Evolutionary conservation across 2,888 invertebrate genomes (phyloP), one percentile per base, ranked within the genome.

Genomic region (Apamea anceps): DNA sequence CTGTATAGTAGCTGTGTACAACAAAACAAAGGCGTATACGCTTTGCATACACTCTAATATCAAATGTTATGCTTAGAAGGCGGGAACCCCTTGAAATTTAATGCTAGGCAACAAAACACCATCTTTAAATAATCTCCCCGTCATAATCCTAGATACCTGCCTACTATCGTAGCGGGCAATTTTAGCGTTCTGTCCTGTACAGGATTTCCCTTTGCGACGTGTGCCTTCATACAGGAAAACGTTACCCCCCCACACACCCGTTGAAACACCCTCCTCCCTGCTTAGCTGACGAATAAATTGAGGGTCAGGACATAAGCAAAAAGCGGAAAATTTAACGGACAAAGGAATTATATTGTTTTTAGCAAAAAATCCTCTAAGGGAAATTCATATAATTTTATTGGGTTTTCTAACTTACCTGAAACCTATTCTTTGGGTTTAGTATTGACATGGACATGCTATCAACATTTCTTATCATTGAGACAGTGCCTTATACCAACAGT

Each of bases 161-260:
- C 91, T 93, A 91, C 90, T 91, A 91, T 91, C 92, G 92, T 93
- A 77, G 93, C 94, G 95, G 96, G 96, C 95, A 96, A 97, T 96
- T 96, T 96, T 93, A 96, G 94, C 94, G 95, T 94, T 94, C 94
- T 96, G 96, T 96, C 96, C 96, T 97, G 96, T 95, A 94, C 96
- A 95, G 96, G 95, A 95, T 96, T 96, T 96, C 95, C 96, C 94
- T 95, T 95, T 94, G 95, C 96, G 95, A 96, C 95, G 96, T 96
- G 96, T 96, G 96, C 96, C 95, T 95, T 95, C 96, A 95, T 96
- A 96, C 96, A 96, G 96, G 96, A 94, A 96, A 95, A 95, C 94
- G 95, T 94, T 93, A 93, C 94, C 95, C 94, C 65, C 93, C 93
- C 88, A 83, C 77, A 90, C 90, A 89, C 92, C 91, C 91, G 87